Evolutionary conservation across 2,113 vertebrate genomes (phyloP).

Genomic region (Pseudolaguvia tuberculata): DNA sequence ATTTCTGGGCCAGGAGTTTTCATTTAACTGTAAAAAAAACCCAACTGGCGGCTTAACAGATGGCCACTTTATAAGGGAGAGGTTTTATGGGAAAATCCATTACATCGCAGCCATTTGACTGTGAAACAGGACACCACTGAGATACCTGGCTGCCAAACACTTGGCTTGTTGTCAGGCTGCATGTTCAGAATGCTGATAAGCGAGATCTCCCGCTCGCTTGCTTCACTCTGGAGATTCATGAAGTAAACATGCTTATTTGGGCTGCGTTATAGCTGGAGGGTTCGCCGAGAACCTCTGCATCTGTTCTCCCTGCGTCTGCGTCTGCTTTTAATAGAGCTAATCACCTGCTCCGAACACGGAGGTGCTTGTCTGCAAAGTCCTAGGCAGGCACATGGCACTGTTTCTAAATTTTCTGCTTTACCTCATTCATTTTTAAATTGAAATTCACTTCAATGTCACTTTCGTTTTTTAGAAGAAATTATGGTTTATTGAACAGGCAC

Average conservation of each 20-base stretch:
- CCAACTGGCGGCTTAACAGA: constrained; percentile 4
- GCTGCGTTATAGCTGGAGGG: constrained; percentile 16
- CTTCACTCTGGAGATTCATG: not conserved
- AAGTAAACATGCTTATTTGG: constrained; percentile 21
- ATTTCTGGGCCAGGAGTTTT: constrained; percentile 5
- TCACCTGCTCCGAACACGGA: constrained; percentile 22
- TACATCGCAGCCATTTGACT: constrained; percentile 4
- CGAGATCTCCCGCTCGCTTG: constrained; percentile 4
- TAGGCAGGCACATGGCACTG: constrained; percentile 45
- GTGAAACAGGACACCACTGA: not conserved
- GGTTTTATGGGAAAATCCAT: not conserved
- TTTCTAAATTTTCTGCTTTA: no score
- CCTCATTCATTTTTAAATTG: constrained; percentile 29
- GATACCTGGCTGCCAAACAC: not conserved
- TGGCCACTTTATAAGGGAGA: constrained; percentile 8
- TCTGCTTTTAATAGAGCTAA: constrained; percentile 25
- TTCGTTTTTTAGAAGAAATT: not conserved
- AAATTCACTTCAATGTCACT: constrained; percentile 1
- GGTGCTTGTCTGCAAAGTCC: constrained; percentile 23
- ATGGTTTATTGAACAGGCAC: no score
- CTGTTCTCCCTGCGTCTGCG: not conserved
- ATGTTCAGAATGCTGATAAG: constrained; percentile 16
- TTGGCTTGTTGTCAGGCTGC: not conserved
- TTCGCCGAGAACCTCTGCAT: constrained; percentile 8
- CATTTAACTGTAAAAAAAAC: constrained; percentile 17